Evolutionary conservation across 2,797 vertebrate genomes (phyloP), one percentile per base, ranked within the genome.

Genomic region (Sebastes itinus): DNA sequence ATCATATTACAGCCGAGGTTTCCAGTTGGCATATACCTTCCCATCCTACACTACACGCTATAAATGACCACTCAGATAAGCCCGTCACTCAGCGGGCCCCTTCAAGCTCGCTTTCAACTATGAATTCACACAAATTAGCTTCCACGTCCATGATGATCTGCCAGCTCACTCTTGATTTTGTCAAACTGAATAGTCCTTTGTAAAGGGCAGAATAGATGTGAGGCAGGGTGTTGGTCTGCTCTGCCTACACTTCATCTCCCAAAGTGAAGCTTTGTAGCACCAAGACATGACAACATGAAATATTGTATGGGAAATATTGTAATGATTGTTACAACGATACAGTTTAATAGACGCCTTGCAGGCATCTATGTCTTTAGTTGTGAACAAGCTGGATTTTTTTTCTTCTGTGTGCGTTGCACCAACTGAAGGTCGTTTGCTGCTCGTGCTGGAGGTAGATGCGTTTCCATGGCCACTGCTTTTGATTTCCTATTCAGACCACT

Each of bases 381-480:
- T 78, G 20, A 77, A 56, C 25, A 30, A 52, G 22, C 7, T 49
- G 11, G 42, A 13, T 74, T 2, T 33, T 73, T 70, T 70, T 56
- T 3, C 10, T 42, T 3, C 10, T 75, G 18, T 75, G 16, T 56
- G 56, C 71, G 20, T 20, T 42, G 5, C 20, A 60, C 0, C 25
- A 1, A 8, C 27, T 46, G 64, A 70, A 82, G 64, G 58, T 55
- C 55, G 6, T 42, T 76, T 8, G 12, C 23, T 75, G 25, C 7
- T 74, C 27, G 18, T 25, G 18, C 66, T 4, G 5, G 14, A 78
- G 25, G 32, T 7, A 27, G 22, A 18, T 35, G 49, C 0, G 42
- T 87, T 84, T 87, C 75, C 77, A 84, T 69, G 69, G 70, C n/a
- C 52, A 78, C 72, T 55, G 73, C 60, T 55, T 78, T 30, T 61